Evolutionary conservation across 2,888 invertebrate genomes (phyloP).

Genomic region (Fabriciana adippe): DNA sequence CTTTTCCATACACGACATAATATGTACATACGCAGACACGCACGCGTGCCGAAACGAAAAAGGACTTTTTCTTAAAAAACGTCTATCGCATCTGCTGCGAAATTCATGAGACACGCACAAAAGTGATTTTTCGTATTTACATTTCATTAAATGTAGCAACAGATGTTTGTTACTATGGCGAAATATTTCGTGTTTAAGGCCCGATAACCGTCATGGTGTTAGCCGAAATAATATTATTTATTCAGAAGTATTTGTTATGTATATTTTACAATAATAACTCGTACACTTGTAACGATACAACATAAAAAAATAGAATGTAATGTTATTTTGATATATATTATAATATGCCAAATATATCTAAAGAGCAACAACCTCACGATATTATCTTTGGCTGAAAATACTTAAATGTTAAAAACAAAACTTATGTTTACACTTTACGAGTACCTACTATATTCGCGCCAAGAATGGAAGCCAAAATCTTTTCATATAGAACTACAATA

Average conservation of each 20-base stretch:
- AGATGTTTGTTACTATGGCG: background rate
- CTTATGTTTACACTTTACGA: constrained; percentile 12
- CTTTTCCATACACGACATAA: no score
- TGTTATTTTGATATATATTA: background rate
- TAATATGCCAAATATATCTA: constrained; percentile 8
- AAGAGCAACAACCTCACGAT: background rate
- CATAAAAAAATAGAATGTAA: no score
- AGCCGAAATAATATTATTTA: no score
- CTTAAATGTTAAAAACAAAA: constrained; percentile 12
- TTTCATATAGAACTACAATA: background rate
- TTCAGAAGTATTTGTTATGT: no score
- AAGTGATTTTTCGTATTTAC: background rate
- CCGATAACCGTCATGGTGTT: no score
- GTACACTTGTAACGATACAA: no score
- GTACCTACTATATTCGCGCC: constrained; percentile 1
- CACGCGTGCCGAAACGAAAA: background rate
- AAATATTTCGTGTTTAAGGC: background rate
- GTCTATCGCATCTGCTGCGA: background rate
- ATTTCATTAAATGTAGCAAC: background rate
- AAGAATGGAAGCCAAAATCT: constrained; percentile 9
- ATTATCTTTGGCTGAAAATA: background rate
- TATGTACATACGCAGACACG: background rate
- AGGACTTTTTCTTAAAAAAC: constrained; percentile 4
- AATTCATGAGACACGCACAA: background rate
- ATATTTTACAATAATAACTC: no score